phyloP scores from a whole-genome alignment of 2,797 vertebrate genomes.

The Darevskia nairensis region DNA sequence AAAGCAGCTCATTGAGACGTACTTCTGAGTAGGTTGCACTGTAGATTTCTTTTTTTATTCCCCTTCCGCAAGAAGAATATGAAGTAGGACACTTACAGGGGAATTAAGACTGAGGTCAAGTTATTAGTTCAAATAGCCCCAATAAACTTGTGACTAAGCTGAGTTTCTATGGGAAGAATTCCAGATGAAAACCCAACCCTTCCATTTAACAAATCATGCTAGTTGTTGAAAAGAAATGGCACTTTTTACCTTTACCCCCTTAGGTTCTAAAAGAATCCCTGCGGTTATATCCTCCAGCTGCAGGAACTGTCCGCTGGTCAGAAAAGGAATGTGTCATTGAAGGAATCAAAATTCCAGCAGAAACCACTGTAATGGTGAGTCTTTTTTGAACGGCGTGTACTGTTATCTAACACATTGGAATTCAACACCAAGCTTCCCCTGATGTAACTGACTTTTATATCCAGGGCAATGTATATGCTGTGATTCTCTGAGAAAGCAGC shows the following conservation, averaged over 20 bases:
- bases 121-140: not conserved
- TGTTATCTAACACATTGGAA: not conserved
- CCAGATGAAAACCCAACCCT: not conserved
- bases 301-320: conserved; percentile 83
- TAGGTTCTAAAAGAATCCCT: conserved; percentile 93
- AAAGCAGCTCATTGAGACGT: not conserved
- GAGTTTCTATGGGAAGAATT: not conserved
- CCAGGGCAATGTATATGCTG: too few relatives aligned
- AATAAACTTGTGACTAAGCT: not conserved
- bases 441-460: not conserved
- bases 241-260: not conserved
- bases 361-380: conserved; percentile 77
- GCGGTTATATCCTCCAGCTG: conserved; percentile 85
- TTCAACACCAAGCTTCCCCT: not conserved
- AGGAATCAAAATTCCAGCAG: conserved; percentile 82
- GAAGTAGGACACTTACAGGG: not conserved
- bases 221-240: not conserved
- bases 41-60: not conserved
- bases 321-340: conserved; percentile 79
- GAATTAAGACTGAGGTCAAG: not conserved
- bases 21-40: not conserved
- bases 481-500: not conserved
- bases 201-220: not conserved
- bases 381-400: not conserved
- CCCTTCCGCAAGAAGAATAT: not conserved